Conservation (phyloP, 2,888 invertebrate genomes). For the Chloroclystis v-ata region DNA sequence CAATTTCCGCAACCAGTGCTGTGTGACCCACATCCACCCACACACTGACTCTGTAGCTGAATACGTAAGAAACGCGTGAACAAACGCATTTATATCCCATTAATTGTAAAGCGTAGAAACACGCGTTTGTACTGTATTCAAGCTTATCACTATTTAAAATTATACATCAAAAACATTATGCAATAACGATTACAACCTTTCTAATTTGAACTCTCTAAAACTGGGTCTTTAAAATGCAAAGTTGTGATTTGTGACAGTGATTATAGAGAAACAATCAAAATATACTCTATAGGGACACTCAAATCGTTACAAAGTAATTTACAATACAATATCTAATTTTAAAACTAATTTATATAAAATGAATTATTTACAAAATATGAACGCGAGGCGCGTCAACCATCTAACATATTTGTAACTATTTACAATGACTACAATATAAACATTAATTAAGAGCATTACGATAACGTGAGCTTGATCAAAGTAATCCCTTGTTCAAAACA, state of each 20-base stretch:
- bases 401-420: constrained; percentile 70
- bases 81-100: background rate
- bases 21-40: constrained; percentile 52
- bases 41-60: background rate
- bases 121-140: background rate
- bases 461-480: constrained; percentile 71
- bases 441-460: constrained; percentile 72
- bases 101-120: background rate
- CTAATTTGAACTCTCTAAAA: constrained; percentile 60
- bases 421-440: constrained; percentile 74
- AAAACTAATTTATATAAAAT: constrained; percentile 64
- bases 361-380: constrained; percentile 74
- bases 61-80: background rate
- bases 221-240: constrained; percentile 59
- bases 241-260: constrained; percentile 75
- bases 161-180: constrained; percentile 49
- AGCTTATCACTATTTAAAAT: constrained; percentile 48
- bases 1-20: constrained; percentile 38
- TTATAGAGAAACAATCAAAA: constrained; percentile 62
- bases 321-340: constrained; percentile 72
- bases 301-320: constrained; percentile 70
- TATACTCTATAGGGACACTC: constrained; percentile 69
- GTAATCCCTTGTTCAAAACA: constrained; percentile 66
- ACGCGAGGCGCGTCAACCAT: constrained; percentile 59
- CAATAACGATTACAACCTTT: constrained; percentile 59